Base-by-base conservation (phyloP, 1,140 invertebrate genomes). In the Oscheius sp. region DNA sequence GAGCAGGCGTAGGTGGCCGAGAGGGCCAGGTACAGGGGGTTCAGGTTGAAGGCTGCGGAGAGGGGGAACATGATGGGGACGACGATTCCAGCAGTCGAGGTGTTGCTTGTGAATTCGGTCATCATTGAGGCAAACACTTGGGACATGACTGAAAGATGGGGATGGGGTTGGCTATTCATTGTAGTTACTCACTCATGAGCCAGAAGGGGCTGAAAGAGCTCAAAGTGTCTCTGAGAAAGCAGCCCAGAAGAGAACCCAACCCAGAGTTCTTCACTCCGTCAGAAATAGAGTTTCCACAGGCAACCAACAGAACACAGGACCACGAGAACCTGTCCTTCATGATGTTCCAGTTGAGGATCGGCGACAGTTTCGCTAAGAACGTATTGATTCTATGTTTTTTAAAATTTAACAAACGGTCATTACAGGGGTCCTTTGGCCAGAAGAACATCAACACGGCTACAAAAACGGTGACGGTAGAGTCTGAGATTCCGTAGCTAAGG, bases 21-120 rank as follows among this genome's bases (percentile, higher is more conserved):
- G 71, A 95, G 85, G 88, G 93, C 92, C 78, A 94, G 86, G 84
- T 91, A 93, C 65, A 94, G 81, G 0, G 93, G 93, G 80, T 74
- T 29, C 38, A 81, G 75, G 32, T 7, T 31, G 26, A 38, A n/a
- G 28, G 23, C 23, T 2, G 26, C 23, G 42, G 65, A 18, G 2
- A 68, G 10, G 38, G 18, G 42, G 1, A 74, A 20, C 4, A 67
- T 34, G 26, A 77, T 74, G 1, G 75, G 75, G 49, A 77, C 69
- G 58, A 77, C 75, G 3, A 77, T 74, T 35, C 64, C 61, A 45
- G 61, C 75, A 7, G 75, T 77, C 0, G 75, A 65, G 15, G 46
- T 55, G 66, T 77, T 77, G 58, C 35, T 66, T 1, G 67, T 67
- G 38, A 75, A 74, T 31, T 77, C 75, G 10, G 75, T 74, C 42